Conservation (phyloP, 1,140 invertebrate genomes). For the Leptopilina clavipes region DNA sequence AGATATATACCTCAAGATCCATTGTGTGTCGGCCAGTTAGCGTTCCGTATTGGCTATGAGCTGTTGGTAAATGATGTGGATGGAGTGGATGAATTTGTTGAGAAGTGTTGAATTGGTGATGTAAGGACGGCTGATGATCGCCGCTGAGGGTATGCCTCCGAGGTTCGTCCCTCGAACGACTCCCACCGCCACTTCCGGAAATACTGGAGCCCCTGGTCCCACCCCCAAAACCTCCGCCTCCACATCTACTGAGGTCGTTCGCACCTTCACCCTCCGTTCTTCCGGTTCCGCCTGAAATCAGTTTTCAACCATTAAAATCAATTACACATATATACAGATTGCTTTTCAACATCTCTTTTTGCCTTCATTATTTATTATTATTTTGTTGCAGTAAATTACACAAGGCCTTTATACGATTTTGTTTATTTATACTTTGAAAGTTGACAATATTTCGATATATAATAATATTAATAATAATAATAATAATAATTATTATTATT, state of each 20-base stretch:
- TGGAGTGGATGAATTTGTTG: slow-evolving; percentile 77
- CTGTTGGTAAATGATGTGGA: slow-evolving; percentile 74
- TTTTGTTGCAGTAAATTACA: too few relatives aligned
- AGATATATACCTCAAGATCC: slow-evolving; percentile 80
- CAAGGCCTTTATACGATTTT: too few relatives aligned
- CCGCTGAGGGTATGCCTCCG: slow-evolving; percentile 81
- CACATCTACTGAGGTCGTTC: slow-evolving; percentile 66
- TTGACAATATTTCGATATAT: too few relatives aligned
- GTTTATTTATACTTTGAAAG: too few relatives aligned
- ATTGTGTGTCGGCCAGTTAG: slow-evolving; percentile 78
- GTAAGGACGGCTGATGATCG: slow-evolving; percentile 76
- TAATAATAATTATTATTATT: too few relatives aligned
- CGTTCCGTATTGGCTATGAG: slow-evolving; percentile 76
- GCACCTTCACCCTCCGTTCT: slow-evolving; percentile 69
- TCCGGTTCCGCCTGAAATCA: slow-evolving; percentile 67
- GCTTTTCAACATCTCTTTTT: background rate
- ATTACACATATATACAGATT: slow-evolving; percentile 29
- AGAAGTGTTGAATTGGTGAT: slow-evolving; percentile 73
- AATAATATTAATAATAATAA: too few relatives aligned
- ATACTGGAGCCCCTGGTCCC: slow-evolving; percentile 72
- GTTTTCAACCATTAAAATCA: slow-evolving; percentile 41
- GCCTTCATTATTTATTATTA: background rate
- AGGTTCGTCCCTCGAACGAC: slow-evolving; percentile 79
- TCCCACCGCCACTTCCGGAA: slow-evolving; percentile 72
- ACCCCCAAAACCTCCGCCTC: slow-evolving; percentile 61